A percentile compares a stretch with the other conserved stretches of the same genome.
These are phyloP conservation scores for Marmota monax DNA, from an alignment of 2,113 vertebrate genomes.

Conservation along the genomic window DNA sequence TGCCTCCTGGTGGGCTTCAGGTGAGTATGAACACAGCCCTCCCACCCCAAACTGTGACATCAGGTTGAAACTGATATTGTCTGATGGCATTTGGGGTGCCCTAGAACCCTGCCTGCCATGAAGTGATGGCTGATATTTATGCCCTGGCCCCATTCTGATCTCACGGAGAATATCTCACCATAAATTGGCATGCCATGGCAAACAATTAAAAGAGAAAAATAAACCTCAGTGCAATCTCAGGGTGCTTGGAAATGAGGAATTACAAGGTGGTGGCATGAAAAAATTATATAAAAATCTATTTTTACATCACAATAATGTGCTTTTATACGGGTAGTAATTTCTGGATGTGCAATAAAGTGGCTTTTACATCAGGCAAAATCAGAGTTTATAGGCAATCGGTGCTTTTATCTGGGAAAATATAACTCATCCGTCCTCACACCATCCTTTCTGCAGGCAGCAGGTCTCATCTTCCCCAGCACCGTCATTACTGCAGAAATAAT, in stretches of 20 bases:
- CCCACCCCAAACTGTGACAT: neutral
- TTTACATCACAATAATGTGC: constrained; percentile 85
- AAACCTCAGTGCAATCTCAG: constrained; percentile 77
- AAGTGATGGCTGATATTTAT: constrained; percentile 56
- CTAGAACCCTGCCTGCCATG: neutral
- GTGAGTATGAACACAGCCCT: neutral
- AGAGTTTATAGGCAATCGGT: constrained; percentile 83
- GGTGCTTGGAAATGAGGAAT: constrained; percentile 80
- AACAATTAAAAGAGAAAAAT: constrained; percentile 84
- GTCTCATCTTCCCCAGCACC: constrained; percentile 59
- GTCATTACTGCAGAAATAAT: constrained; percentile 60
- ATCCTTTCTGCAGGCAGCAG: constrained; percentile 71
- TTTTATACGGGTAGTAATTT: constrained; percentile 84
- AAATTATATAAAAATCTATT: constrained; percentile 86
- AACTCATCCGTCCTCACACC: constrained; percentile 61
- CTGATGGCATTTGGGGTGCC: constrained; percentile 5
- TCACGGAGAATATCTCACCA: constrained; percentile 70
- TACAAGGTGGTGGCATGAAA: constrained; percentile 81
- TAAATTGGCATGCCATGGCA: constrained; percentile 70
- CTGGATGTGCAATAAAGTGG: constrained; percentile 83
- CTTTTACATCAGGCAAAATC: constrained; percentile 84
- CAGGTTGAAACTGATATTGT: neutral
- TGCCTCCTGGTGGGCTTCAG: neutral
- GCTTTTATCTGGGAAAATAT: constrained; percentile 83
- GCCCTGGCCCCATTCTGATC: constrained; percentile 9